phyloP scores from a whole-genome alignment of 1,140 invertebrate species.

The Lepidurus apus region DNA sequence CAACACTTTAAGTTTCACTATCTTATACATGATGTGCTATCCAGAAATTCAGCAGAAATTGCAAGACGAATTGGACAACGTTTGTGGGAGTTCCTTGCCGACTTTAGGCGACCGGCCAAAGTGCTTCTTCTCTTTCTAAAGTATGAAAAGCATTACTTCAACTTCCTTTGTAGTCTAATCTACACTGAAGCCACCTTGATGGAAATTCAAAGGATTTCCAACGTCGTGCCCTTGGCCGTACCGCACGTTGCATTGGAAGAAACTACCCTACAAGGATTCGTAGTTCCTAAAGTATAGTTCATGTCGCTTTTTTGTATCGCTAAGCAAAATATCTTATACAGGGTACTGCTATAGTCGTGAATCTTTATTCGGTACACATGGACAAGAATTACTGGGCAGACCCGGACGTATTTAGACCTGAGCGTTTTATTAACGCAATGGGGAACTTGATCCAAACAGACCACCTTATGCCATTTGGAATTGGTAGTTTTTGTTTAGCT shows the following conservation, averaged over 20 bases:
- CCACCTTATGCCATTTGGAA: slow-evolving; percentile 60
- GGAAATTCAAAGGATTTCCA: slow-evolving; percentile 33
- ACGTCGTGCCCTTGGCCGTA: slow-evolving; percentile 30
- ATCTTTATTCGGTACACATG: slow-evolving; percentile 57
- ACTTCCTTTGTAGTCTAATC: slow-evolving; percentile 24
- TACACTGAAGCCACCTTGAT: slow-evolving; percentile 33
- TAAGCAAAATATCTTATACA: slow-evolving; percentile 36
- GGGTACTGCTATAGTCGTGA: slow-evolving; percentile 58
- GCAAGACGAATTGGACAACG: slow-evolving; percentile 48
- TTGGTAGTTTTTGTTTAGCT: slow-evolving; percentile 48
- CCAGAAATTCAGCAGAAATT: slow-evolving; percentile 52
- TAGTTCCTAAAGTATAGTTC: slow-evolving; percentile 23
- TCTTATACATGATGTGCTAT: slow-evolving; percentile 39
- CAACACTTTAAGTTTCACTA: slow-evolving; percentile 37
- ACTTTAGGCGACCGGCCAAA: neutral
- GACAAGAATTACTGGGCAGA: slow-evolving; percentile 59
- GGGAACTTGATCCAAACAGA: slow-evolving; percentile 54
- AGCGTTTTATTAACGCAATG: slow-evolving; percentile 56
- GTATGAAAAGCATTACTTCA: neutral
- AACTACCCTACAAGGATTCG: slow-evolving; percentile 25
- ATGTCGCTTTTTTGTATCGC: slow-evolving; percentile 10
- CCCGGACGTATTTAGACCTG: slow-evolving; percentile 63
- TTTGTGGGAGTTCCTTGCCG: slow-evolving; percentile 41
- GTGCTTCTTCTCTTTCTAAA: neutral
- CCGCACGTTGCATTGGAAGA: slow-evolving; percentile 33